phyloP scores from a whole-genome alignment of 2,888 invertebrate species.

The Idaea biselata region DNA sequence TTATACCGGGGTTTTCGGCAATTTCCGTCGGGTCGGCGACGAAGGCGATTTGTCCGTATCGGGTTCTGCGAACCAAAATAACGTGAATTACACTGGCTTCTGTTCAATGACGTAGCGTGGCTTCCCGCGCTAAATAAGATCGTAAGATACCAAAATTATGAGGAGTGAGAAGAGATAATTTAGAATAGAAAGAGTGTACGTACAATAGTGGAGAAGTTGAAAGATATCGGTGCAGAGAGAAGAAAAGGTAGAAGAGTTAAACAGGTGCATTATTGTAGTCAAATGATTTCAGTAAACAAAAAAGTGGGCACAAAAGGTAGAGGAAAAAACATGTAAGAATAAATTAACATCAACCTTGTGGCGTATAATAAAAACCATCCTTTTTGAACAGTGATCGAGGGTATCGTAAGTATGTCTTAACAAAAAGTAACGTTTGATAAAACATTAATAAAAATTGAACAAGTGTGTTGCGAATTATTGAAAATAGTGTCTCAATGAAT shows the following conservation, averaged over 20 bases:
- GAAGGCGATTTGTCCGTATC: conserved; percentile 93
- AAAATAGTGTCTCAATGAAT: neutral
- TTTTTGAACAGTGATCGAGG: neutral
- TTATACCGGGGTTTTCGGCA: conserved; percentile 98
- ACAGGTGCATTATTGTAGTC: neutral
- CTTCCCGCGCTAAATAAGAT: neutral
- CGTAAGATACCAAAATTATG: conserved; percentile 12
- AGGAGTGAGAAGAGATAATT: neutral
- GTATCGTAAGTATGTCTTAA: neutral
- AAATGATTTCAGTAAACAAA: neutral
- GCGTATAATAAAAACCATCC: neutral
- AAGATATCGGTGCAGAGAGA: neutral
- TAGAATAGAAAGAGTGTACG: neutral
- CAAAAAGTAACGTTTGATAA: neutral
- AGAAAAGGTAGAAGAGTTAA: neutral
- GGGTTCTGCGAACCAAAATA: conserved; percentile 85
- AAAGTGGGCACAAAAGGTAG: neutral
- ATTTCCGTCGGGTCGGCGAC: conserved; percentile 95
- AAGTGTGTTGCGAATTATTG: neutral
- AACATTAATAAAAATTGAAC: neutral
- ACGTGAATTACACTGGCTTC: conserved; percentile 50
- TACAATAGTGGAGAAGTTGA: neutral
- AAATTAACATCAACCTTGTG: neutral
- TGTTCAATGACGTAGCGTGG: conserved; percentile 9
- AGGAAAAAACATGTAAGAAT: neutral